phyloP scores from a whole-genome alignment of 2,113 vertebrate species.

The Anhinga anhinga region DNA sequence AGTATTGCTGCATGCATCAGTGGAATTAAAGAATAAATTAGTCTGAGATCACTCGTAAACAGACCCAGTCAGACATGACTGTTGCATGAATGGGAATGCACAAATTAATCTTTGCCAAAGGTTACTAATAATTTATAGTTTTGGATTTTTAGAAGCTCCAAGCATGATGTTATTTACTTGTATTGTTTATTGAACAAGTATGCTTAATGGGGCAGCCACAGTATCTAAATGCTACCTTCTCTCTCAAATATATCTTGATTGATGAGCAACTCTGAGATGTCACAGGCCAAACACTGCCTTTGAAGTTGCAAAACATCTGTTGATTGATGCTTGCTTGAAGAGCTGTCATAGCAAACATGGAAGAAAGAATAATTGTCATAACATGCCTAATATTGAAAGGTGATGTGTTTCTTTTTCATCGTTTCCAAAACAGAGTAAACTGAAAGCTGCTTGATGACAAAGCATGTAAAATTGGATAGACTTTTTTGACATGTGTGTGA shows the following conservation, averaged over 20 bases:
- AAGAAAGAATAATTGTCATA: conserved; percentile 24
- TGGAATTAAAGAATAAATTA: conserved; percentile 24
- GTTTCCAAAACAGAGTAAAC: not conserved
- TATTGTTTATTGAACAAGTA: not conserved
- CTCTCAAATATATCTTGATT: not conserved
- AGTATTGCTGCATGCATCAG: conserved; percentile 4
- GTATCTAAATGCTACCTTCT: not conserved
- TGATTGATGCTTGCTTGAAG: conserved; percentile 27
- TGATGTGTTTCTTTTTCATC: not conserved
- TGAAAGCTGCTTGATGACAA: not conserved
- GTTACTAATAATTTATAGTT: conserved; percentile 31
- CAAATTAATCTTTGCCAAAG: conserved; percentile 21
- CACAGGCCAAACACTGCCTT: conserved; percentile 44
- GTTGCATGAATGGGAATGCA: not conserved
- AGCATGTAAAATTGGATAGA: not conserved
- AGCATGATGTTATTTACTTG: not conserved
- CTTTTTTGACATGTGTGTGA: not conserved
- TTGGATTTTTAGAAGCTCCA: not conserved
- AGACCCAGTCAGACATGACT: conserved; percentile 33
- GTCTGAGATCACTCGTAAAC: conserved; percentile 11
- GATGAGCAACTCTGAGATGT: not conserved
- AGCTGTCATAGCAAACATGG: not conserved
- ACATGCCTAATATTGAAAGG: conserved; percentile 3
- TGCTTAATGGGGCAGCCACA: not conserved
- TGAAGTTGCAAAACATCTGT: conserved; percentile 11